Base-by-base conservation (phyloP, 2,888 invertebrate species). In the Volucella inanis region DNA sequence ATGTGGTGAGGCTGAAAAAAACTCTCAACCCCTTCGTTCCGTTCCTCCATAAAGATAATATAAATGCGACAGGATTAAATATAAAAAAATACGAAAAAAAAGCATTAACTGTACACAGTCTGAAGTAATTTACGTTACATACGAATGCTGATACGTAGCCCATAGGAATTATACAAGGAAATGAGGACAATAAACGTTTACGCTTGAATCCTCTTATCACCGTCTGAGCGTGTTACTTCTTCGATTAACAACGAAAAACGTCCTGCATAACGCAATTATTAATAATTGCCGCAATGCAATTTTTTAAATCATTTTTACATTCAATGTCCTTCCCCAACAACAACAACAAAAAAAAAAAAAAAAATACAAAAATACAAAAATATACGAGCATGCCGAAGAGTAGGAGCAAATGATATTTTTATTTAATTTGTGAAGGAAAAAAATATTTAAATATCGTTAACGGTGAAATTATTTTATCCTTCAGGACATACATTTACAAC, bases 81-180 rank as follows among this genome's bases (percentile, higher is more conserved):
- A 22, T 14, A 10, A 64, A 74, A 15, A 47, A 50, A 74, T 67
- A 22, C 18, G 18, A 22, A 22, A 22, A 22, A 1, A 22, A 22
- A 22, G 45, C 64, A 68, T 83, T 78, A 74, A 83, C 78, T 83
- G 77, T 41, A 50, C 74, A 68, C 78, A 45, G 47, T 75, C 64
- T 64, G 70, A 83, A 83, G 70, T 83, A 78, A 83, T 83, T 83
- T 70, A 74, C 78, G 68, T 70, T 72, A 55, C 74, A 59, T 47
- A 45, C 45, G 70, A 31, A 31, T 31, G 31, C 31, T 6, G 31
- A 6, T 31, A 31, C 31, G 31, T 6, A 31, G 31, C 31, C 31
- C 31, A 31, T 31, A 31, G 31, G 31, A 6, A 31, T 6, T 6
- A 1, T 31, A 31, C 31, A 31, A 75, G 52, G 39, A 64, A 38